Conservation (phyloP, 1,140 invertebrate species). For the Parapsyche elsis region DNA sequence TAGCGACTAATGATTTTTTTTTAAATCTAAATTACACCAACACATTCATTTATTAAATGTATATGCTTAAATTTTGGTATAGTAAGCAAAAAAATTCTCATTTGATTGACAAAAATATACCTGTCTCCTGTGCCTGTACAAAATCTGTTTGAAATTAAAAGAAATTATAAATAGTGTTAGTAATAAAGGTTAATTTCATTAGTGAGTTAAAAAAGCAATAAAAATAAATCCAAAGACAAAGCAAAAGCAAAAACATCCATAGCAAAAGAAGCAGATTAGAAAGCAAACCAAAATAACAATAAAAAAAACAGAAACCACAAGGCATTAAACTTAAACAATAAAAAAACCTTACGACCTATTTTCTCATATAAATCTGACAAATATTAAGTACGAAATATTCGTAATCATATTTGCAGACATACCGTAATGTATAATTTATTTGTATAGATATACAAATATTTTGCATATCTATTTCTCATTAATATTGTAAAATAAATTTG, state of each 20-base stretch:
- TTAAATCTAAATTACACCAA: background rate
- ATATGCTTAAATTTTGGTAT: background rate
- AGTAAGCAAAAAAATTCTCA: background rate
- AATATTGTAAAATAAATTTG: too few relatives aligned
- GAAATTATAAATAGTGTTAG: conserved; percentile 27
- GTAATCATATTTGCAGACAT: conserved; percentile 7
- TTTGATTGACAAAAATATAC: conserved; percentile 11
- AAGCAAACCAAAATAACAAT: conserved; percentile 5
- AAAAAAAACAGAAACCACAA: conserved; percentile 6
- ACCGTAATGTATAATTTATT: too few relatives aligned
- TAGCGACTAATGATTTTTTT: background rate
- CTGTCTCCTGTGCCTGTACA: conserved; percentile 3
- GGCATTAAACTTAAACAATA: background rate
- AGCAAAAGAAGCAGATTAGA: conserved; percentile 24
- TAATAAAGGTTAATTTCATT: conserved; percentile 13
- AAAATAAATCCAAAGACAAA: conserved; percentile 33
- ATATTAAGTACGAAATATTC: background rate
- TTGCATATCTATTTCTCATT: too few relatives aligned
- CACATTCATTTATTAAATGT: background rate
- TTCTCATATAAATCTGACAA: background rate
- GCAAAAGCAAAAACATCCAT: conserved; percentile 23
- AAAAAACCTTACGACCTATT: background rate
- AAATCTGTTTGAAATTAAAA: conserved; percentile 26
- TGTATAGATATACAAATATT: too few relatives aligned
- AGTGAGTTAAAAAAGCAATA: conserved; percentile 14